phyloP scores from a whole-genome alignment of 2,888 invertebrate genomes.

The Campaea margaritaria region DNA sequence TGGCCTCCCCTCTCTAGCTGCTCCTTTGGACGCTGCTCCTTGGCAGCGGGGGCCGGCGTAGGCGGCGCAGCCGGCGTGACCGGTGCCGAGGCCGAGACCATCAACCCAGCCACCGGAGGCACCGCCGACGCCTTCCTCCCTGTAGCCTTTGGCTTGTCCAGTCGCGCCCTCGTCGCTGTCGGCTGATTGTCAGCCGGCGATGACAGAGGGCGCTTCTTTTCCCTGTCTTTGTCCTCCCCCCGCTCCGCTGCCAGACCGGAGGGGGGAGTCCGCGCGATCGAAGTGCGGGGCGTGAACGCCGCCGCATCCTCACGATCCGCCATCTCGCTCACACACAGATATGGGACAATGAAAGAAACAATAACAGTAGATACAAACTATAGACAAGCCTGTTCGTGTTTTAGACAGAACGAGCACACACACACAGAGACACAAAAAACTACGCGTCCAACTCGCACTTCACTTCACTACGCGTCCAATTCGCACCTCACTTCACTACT shows the following conservation, averaged over 20 bases:
- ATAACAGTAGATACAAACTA: not conserved
- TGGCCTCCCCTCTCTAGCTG: not conserved
- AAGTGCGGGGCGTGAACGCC: no score
- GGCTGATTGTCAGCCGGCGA: constrained; percentile 1
- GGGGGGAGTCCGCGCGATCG: no score
- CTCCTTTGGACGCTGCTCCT: not conserved
- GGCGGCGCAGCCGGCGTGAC: not conserved
- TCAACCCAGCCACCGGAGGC: not conserved
- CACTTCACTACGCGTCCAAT: no score
- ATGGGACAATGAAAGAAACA: no score
- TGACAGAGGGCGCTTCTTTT: not conserved
- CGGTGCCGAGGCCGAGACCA: not conserved
- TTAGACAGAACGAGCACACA: not conserved
- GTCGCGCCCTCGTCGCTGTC: not conserved
- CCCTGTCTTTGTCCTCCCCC: no score
- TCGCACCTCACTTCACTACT: no score
- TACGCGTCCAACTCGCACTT: not conserved
- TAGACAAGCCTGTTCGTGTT: not conserved
- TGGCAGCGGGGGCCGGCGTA: not conserved
- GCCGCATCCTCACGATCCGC: no score
- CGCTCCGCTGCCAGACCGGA: no score
- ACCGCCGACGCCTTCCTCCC: not conserved
- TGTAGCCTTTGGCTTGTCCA: not conserved
- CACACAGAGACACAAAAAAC: no score
- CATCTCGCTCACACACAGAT: no score